Conservation (phyloP, 1,140 invertebrate species). For the Probaryconus sp. region DNA sequence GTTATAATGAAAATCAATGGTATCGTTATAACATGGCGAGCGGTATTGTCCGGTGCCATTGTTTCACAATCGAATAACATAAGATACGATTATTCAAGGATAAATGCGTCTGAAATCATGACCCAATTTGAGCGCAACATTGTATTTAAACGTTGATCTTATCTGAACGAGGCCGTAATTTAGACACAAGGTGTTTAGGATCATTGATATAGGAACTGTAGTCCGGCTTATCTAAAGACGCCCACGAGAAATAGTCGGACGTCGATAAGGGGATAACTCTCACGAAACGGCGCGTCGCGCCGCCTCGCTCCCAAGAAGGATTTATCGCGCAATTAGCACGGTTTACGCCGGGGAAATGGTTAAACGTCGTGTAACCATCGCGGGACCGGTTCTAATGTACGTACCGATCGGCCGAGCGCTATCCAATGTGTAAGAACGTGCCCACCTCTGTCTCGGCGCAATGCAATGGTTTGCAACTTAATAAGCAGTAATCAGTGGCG, state of each 20-base stretch:
- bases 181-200: slow-evolving; percentile 49
- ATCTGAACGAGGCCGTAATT: slow-evolving; percentile 31
- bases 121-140: slow-evolving; percentile 36
- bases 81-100: not conserved
- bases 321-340: slow-evolving; percentile 64
- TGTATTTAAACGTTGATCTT: slow-evolving; percentile 25
- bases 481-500: slow-evolving; percentile 56
- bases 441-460: slow-evolving; percentile 54
- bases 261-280: slow-evolving; percentile 59
- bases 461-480: slow-evolving; percentile 57
- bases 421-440: slow-evolving; percentile 38
- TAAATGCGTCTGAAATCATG: slow-evolving; percentile 21
- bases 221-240: slow-evolving; percentile 46
- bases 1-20: no score
- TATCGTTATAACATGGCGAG: no score
- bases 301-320: slow-evolving; percentile 49
- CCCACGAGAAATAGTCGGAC: slow-evolving; percentile 51
- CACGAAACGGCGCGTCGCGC: slow-evolving; percentile 40
- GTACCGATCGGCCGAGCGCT: slow-evolving; percentile 39
- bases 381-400: slow-evolving; percentile 60
- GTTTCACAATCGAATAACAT: no score
- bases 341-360: slow-evolving; percentile 56
- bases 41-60: no score
- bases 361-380: slow-evolving; percentile 54
- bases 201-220: slow-evolving; percentile 52